Evolutionary conservation across 1,140 invertebrate genomes (phyloP), one percentile per base, ranked within the genome.

Genomic region (Meloidogyne chitwoodi): DNA sequence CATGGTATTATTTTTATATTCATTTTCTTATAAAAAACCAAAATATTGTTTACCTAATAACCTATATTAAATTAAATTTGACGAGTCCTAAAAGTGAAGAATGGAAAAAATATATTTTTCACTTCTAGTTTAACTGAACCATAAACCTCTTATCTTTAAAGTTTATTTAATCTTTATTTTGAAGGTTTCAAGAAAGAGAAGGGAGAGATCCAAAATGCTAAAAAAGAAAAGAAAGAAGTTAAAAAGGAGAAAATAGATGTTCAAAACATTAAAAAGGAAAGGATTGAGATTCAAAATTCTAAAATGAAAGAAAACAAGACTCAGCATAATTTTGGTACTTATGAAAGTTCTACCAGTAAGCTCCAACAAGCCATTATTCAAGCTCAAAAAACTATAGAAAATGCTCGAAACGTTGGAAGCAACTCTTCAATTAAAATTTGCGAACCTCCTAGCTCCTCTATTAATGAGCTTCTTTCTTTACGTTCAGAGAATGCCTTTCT

Each of bases 361-460:
- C 56, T 73, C 29, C 71, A 73, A 64, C 29, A 73, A 64, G 34
- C 61, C 29, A 73, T 73, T 27, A 31, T n/a, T 8, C 71, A 73
- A 22, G 71, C 71, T 34, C 41, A 63, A 22, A 73, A 73, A 34
- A 73, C 71, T 3, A 64, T 73, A 8, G 71, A 73, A 64, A 12
- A 63, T 8, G 71, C 71, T 16, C 68, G 34, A 19, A 27, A 61
- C n/a, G 19, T 34, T 34, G 44, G 44, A 10, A 44, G 61, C 19
- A 61, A 61, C 0, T 44, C 68, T 24, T 19, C 29, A 14, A 27
- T 41, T 70, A 16, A 16, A 34, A 70, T 56, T 14, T n/a, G 19
- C 4, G 48, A 56, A 8, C n/a, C 4, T 6, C 19, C 16, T n/a
- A 56, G 12, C n/a, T 56, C 48, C n/a, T 1, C 19, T 5, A 56